Evolutionary conservation across 1,140 invertebrate genomes (phyloP).

Genomic region (Rhysida immarginata): DNA sequence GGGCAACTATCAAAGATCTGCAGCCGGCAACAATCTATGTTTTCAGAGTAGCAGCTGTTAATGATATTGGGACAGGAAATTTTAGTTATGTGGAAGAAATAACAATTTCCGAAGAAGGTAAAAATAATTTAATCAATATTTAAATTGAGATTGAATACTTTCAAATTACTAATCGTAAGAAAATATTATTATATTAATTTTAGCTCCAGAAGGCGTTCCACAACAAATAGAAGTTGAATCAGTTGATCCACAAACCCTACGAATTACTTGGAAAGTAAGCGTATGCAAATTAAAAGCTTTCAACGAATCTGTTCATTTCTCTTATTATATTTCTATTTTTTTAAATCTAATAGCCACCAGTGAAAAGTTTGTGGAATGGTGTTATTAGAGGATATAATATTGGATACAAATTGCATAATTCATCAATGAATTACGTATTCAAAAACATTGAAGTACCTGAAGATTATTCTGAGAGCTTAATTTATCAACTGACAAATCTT

Average conservation of each 20-base stretch:
- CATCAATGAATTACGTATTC: neutral
- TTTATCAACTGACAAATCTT: neutral
- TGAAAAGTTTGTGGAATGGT: slow-evolving; percentile 78
- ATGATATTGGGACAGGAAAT: neutral
- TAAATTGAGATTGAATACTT: neutral
- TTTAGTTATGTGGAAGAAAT: no score
- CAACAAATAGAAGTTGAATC: slow-evolving; percentile 62
- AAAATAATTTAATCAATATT: neutral
- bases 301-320: neutral
- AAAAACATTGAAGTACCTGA: neutral
- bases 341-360: slow-evolving; percentile 53
- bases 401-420: neutral
- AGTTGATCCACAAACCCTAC: slow-evolving; percentile 77
- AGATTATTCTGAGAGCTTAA: neutral
- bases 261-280: slow-evolving; percentile 57
- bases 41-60: neutral
- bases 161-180: neutral
- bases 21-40: neutral
- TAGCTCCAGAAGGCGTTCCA: slow-evolving; percentile 35
- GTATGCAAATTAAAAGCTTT: neutral
- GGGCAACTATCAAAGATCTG: no score
- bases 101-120: neutral
- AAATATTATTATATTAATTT: neutral
- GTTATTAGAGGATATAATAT: slow-evolving; percentile 64
- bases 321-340: neutral